Evolutionary conservation across 2,113 vertebrate species (phyloP).

Genomic region (Oreocharis arfaki): DNA sequence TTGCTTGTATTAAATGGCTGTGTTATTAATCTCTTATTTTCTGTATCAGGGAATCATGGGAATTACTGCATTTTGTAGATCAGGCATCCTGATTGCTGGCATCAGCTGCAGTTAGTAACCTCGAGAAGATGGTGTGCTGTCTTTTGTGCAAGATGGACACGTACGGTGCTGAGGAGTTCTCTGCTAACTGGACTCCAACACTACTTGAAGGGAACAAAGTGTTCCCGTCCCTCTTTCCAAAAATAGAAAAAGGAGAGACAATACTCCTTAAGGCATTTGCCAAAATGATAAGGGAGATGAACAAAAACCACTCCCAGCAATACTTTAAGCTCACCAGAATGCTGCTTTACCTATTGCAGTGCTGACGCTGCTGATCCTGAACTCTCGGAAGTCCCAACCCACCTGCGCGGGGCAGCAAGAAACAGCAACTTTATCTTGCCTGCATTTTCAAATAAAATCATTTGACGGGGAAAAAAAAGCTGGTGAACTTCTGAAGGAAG

Average conservation of each 20-base stretch:
- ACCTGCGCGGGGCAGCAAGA: background rate
- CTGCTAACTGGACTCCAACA: background rate
- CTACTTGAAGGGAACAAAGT: background rate
- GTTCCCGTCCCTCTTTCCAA: slow-evolving; percentile 2
- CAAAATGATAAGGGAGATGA: background rate
- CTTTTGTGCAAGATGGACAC: background rate
- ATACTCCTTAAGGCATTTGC: background rate
- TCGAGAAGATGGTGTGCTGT: background rate
- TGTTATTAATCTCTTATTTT: background rate
- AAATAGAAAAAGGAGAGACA: slow-evolving; percentile 19
- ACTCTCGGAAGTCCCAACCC: background rate
- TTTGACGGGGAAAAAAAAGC: background rate
- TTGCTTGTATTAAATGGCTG: background rate
- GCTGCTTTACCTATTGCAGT: background rate
- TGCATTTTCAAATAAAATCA: background rate
- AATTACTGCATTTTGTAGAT: background rate
- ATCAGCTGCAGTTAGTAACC: background rate
- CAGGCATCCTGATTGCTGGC: background rate
- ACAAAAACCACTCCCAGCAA: background rate
- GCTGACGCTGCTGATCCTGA: background rate
- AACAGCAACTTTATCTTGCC: background rate
- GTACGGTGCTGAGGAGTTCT: fast-evolving
- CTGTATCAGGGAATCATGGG: background rate
- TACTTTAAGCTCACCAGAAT: background rate
- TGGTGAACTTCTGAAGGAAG: background rate